Percentiles rank a stretch among this genome's conserved stretches.
Conservation (phyloP, 2,888 invertebrate species). For the Drosophila siamana region DNA sequence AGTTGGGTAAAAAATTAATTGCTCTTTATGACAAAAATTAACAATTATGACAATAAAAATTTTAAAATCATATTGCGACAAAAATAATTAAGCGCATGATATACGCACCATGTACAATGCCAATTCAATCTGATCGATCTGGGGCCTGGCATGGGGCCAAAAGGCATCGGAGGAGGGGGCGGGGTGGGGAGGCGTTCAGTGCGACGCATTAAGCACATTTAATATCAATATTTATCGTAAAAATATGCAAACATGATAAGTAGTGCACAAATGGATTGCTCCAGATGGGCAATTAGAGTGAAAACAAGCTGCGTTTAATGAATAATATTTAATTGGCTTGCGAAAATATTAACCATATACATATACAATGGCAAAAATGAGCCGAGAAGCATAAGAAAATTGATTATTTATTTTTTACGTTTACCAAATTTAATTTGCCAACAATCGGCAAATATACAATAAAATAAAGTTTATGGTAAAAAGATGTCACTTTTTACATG, state of each 20-base stretch:
- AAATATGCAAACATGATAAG: constrained; percentile 11
- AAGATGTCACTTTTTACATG: too few species aligned
- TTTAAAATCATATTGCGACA: constrained; percentile 59
- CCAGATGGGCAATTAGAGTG: constrained; percentile 16
- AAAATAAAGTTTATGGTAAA: too few species aligned
- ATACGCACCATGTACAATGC: constrained; percentile 29
- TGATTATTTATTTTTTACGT: neutral
- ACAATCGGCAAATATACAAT: neutral
- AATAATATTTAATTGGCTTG: constrained; percentile 6
- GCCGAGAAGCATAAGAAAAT: too few species aligned
- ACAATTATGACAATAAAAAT: constrained; percentile 66
- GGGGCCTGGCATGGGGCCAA: neutral
- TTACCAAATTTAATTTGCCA: neutral
- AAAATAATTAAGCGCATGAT: constrained; percentile 57
- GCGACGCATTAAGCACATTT: constrained; percentile 16
- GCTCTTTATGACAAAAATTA: constrained; percentile 62
- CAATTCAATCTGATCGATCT: constrained; percentile 10
- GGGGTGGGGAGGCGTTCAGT: neutral
- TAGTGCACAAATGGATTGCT: constrained; percentile 8
- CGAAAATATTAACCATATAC: too few species aligned
- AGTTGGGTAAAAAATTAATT: constrained; percentile 43
- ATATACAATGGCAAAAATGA: too few species aligned
- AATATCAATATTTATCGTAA: constrained; percentile 21
- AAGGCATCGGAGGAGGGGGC: too few species aligned
- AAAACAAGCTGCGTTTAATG: constrained; percentile 3